Evolutionary conservation across 2,888 invertebrate genomes (phyloP), one percentile per base, ranked within the genome.

Genomic region (Morpho deidamia): DNA sequence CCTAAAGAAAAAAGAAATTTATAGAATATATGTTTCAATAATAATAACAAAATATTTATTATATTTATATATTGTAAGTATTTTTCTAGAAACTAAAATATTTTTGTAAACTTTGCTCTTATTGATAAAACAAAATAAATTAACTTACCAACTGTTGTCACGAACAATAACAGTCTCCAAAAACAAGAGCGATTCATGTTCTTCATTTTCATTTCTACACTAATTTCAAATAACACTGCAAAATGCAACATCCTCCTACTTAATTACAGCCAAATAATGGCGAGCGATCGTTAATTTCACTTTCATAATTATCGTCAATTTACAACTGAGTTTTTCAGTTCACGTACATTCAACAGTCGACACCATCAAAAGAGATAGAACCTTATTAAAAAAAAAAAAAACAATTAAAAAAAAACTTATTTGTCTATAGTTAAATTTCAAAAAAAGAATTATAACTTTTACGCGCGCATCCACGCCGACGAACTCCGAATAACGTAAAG

Each of bases 91-190:
- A 23, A 23, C 23, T 5, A 23, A 23, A 23, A 23, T 23, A 23
- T 23, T 23, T 23, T 23, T 23, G 4, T 23, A 23, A 23, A 23
- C 23, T 23, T n/a, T n/a, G 2, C 23, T 0, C 23, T 23, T 23
- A 23, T 23, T 2, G 23, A 23, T 23, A 23, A 23, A 23, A 23
- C 23, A 23, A 23, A 23, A 23, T 12, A n/a, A 44, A 11, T 38
- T 11, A 0, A 83, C 87, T 86, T 68, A 87, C 87, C 83, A 60
- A 80, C 74, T 66, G 69, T 67, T 12, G 69, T 71, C 44, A 76
- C 59, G 63, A 78, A 67, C 56, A 83, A 66, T 61, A 82, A 62
- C 61, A 83, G 71, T 61, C 72, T 75, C 67, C 76, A 66, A 66
- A 81, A 61, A 72, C 67, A 71, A 71, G 72, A 69, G 76, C 72